These are phyloP conservation scores for Solen grandis DNA, from an alignment of 1,140 invertebrate species.

Conservation along the genomic window DNA sequence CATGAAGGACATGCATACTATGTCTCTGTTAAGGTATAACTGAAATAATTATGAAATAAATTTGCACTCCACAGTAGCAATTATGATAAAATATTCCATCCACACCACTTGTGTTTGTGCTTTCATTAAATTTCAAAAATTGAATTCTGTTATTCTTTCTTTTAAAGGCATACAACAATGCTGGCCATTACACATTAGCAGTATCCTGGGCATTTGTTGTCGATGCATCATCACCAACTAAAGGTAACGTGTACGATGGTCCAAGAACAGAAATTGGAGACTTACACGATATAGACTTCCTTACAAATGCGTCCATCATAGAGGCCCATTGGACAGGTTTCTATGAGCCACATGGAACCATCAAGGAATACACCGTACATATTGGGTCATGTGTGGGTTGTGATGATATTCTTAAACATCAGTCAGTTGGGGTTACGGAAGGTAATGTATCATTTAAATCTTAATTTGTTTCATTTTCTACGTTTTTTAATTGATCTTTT, in stretches of 20 bases:
- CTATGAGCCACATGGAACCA: constrained; percentile 45
- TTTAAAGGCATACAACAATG: constrained; percentile 62
- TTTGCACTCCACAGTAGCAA: background rate
- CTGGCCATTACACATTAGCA: constrained; percentile 39
- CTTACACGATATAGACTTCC: constrained; percentile 18
- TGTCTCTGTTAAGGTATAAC: constrained; percentile 62
- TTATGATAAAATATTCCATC: background rate
- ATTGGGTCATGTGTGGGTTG: constrained; percentile 58
- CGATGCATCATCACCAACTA: constrained; percentile 46
- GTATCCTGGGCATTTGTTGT: constrained; percentile 39
- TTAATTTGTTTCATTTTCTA: too few relatives aligned
- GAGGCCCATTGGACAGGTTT: constrained; percentile 55
- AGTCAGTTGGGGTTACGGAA: constrained; percentile 20
- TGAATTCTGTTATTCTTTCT: background rate
- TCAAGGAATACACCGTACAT: constrained; percentile 43
- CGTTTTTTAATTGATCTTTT: too few relatives aligned
- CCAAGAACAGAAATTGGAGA: background rate
- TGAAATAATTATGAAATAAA: too few relatives aligned
- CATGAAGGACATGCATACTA: constrained; percentile 64
- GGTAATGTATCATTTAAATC: too few relatives aligned
- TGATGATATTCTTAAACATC: constrained; percentile 48
- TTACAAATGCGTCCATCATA: constrained; percentile 1
- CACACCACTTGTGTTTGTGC: too few relatives aligned
- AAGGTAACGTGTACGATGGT: constrained; percentile 60
- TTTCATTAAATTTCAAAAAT: too few relatives aligned